phyloP scores from a whole-genome alignment of 2,797 vertebrate genomes.

The Iguana delicatissima region DNA sequence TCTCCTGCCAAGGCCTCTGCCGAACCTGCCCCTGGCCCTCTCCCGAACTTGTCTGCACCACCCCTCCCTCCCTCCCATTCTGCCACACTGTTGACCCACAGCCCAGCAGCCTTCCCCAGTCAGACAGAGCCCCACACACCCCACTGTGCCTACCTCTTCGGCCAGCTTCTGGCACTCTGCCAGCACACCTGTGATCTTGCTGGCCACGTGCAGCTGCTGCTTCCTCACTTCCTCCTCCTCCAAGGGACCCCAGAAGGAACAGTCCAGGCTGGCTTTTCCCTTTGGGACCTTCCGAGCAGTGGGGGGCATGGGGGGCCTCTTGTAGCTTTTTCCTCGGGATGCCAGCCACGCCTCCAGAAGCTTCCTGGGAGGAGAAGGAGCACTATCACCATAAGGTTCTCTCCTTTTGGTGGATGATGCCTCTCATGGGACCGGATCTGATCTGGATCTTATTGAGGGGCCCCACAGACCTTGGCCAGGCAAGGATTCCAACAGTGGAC shows the following conservation, averaged over 20 bases:
- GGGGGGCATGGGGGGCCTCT: constrained; percentile 89
- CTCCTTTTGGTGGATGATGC: no score
- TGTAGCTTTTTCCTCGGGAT: constrained; percentile 90
- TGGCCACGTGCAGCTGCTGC: constrained; percentile 76
- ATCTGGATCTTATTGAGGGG: neutral
- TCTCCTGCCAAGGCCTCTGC: neutral
- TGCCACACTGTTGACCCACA: no score
- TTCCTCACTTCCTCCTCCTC: constrained; percentile 81
- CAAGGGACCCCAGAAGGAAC: constrained; percentile 79
- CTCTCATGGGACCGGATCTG: neutral
- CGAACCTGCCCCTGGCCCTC: no score
- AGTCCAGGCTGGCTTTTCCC: constrained; percentile 54
- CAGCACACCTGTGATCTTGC: constrained; percentile 80
- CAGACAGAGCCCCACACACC: constrained; percentile 1
- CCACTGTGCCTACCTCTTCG: constrained; percentile 74
- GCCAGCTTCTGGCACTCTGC: constrained; percentile 85
- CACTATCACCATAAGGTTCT: neutral
- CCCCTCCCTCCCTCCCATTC: neutral
- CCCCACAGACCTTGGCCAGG: no score
- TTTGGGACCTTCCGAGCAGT: constrained; percentile 67
- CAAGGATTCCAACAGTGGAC: neutral
- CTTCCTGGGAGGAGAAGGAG: constrained; percentile 75
- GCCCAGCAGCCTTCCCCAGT: neutral
- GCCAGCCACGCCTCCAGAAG: constrained; percentile 90
- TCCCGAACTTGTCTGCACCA: no score